Evolutionary conservation across 2,888 invertebrate genomes (phyloP).

Genomic region (Empis stercorea): DNA sequence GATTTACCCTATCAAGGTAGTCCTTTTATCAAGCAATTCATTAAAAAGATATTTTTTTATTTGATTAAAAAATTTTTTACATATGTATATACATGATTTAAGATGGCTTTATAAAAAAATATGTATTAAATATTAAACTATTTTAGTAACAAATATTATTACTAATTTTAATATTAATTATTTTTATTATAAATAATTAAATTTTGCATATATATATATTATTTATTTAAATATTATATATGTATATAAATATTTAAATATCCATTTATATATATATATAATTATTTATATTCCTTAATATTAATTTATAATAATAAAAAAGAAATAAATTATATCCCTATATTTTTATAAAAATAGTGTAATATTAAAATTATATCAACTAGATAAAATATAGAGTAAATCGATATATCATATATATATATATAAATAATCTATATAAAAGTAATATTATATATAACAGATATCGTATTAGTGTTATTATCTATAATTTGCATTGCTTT

Average conservation of each 20-base stretch:
- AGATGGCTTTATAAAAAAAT: neutral
- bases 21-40: slow-evolving; percentile 44
- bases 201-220: slow-evolving; percentile 10
- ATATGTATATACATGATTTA: neutral
- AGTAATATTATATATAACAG: neutral
- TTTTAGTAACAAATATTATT: slow-evolving; percentile 13
- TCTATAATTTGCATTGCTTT: too few species aligned
- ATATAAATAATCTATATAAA: slow-evolving; percentile 7
- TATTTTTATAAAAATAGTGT: neutral
- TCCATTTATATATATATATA: slow-evolving; percentile 20
- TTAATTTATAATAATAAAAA: slow-evolving; percentile 6
- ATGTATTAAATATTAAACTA: neutral
- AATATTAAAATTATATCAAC: slow-evolving; percentile 4
- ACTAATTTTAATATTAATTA: slow-evolving; percentile 6
- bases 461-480: too few species aligned
- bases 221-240: slow-evolving; percentile 16
- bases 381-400: neutral
- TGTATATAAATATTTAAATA: slow-evolving; percentile 19
- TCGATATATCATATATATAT: slow-evolving; percentile 1
- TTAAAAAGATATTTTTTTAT: slow-evolving; percentile 15
- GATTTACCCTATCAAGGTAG: slow-evolving; percentile 50
- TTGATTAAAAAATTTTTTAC: slow-evolving; percentile 14
- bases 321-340: slow-evolving; percentile 12
- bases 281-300: slow-evolving; percentile 6
- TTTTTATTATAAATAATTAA: slow-evolving; percentile 10